Percentiles rank a stretch among this genome's conserved stretches.
phyloP scores from a whole-genome alignment of 2,797 vertebrate genomes.

The Malurus leucopterus region DNA sequence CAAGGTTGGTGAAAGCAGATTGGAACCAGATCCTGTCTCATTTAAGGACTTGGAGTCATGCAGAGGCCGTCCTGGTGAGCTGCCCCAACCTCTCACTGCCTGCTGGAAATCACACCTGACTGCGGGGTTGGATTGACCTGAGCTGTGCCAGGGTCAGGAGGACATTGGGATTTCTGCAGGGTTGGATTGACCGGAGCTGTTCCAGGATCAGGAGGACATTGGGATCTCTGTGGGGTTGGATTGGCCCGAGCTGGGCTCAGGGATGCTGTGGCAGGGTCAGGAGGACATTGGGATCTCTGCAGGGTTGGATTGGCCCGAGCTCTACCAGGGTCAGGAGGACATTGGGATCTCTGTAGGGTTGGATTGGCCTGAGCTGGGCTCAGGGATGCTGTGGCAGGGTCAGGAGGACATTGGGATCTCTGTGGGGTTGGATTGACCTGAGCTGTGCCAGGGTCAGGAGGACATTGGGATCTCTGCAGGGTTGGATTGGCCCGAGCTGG shows the following conservation, averaged over 20 bases:
- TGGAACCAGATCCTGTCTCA: not conserved
- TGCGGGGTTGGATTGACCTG: not conserved
- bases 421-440: not conserved
- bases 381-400: not conserved
- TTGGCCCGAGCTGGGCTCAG: too few species aligned
- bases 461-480: not conserved
- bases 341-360: rapidly evolving
- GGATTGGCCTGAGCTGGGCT: not conserved
- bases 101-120: constrained; percentile 18
- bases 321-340: not conserved
- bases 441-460: not conserved
- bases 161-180: not conserved
- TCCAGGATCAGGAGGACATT: rapidly evolving
- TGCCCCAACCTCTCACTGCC: not conserved
- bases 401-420: too few species aligned
- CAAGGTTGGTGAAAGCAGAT: rapidly evolving
- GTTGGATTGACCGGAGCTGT: not conserved
- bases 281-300: not conserved
- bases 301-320: not conserved
- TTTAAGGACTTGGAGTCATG: not conserved
- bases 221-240: not conserved
- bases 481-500: not conserved
- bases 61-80: not conserved
- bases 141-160: not conserved
- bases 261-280: too few species aligned